A percentile compares a stretch with the other conserved stretches of the same genome.
Evolutionary conservation across 2,797 vertebrate species (phyloP).

Genomic region (Pterois miles): DNA sequence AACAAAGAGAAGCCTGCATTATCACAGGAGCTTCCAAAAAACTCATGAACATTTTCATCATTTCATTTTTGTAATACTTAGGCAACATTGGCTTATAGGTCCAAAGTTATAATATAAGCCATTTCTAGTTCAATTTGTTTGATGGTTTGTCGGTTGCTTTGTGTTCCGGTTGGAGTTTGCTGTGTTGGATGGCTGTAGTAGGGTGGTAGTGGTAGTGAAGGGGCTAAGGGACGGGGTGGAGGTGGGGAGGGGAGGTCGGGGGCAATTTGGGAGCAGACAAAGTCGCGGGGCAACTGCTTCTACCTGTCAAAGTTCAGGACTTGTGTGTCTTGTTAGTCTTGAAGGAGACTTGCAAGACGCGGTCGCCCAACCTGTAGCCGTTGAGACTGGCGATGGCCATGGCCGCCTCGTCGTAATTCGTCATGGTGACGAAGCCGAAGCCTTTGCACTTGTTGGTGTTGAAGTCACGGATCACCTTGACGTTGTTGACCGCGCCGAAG

Average conservation of each 20-base stretch:
- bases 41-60: conserved; percentile 86
- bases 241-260: conserved; percentile 40
- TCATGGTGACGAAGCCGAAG: conserved; percentile 99
- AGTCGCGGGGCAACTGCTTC: conserved; percentile 74
- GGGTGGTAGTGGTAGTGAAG: conserved; percentile 78
- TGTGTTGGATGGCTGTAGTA: conserved; percentile 85
- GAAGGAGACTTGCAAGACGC: conserved; percentile 99
- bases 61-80: conserved; percentile 99
- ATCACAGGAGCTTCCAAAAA: conserved; percentile 93
- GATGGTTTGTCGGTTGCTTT: conserved; percentile 79
- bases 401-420: conserved; percentile 99
- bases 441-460: conserved; percentile 99
- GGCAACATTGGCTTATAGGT: conserved; percentile 99
- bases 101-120: conserved; percentile 99
- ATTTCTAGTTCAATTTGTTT: conserved; percentile 95
- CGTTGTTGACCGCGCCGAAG: conserved; percentile 98
- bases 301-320: conserved; percentile 90
- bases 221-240: conserved; percentile 72
- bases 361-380: conserved; percentile 99
- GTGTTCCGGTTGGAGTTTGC: conserved; percentile 84
- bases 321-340: conserved; percentile 99
- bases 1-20: conserved; percentile 91
- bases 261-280: conserved; percentile 73
- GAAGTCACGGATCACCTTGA: conserved; percentile 99
- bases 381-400: conserved; percentile 99